These are phyloP conservation scores for Stigmatopora argus DNA, from an alignment of 2,113 vertebrate species.

Conservation along the genomic window DNA sequence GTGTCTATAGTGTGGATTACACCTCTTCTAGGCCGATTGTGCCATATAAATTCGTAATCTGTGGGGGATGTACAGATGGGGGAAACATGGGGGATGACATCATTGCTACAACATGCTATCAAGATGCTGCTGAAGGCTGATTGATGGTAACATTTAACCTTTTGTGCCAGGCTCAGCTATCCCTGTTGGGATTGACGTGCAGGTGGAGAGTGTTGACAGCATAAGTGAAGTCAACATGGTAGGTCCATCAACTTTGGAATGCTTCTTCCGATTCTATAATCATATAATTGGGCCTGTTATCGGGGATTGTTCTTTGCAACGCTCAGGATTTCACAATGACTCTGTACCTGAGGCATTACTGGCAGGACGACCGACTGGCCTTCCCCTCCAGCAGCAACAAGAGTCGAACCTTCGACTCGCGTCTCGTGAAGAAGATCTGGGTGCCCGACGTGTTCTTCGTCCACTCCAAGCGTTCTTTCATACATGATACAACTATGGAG, in stretches of 20 bases:
- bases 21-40: slow-evolving; percentile 6
- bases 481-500: slow-evolving; percentile 86
- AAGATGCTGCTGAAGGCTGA: slow-evolving; percentile 15
- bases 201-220: slow-evolving; percentile 87
- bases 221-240: slow-evolving; percentile 93
- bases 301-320: slow-evolving; percentile 7
- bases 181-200: slow-evolving; percentile 84
- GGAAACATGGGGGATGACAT: slow-evolving; percentile 1
- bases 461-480: slow-evolving; percentile 88
- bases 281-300: slow-evolving; percentile 3
- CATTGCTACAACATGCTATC: background rate
- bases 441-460: slow-evolving; percentile 90
- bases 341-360: slow-evolving; percentile 89
- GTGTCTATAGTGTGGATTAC: slow-evolving; percentile 9
- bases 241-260: slow-evolving; percentile 31
- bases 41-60: slow-evolving; percentile 35
- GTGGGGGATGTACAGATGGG: slow-evolving; percentile 17
- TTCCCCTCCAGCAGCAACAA: slow-evolving; percentile 86
- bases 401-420: slow-evolving; percentile 86
- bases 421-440: slow-evolving; percentile 89
- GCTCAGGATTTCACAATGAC: slow-evolving; percentile 91
- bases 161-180: slow-evolving; percentile 75
- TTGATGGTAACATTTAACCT: slow-evolving; percentile 33
- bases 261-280: background rate
- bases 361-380: slow-evolving; percentile 88